phyloP scores from a whole-genome alignment of 2,888 invertebrate genomes.

The Scaptomyza tumidula region DNA sequence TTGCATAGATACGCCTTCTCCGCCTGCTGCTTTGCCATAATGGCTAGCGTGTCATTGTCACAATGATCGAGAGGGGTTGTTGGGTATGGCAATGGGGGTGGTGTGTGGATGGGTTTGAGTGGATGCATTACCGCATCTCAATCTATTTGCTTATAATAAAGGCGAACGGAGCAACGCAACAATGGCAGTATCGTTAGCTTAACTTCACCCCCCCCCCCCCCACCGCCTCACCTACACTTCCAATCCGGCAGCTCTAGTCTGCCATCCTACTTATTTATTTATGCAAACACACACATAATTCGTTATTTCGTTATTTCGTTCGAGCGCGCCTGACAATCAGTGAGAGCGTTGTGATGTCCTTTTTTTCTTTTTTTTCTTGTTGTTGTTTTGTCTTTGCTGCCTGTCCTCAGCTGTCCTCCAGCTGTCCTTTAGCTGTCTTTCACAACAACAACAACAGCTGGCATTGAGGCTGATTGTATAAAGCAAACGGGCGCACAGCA shows the following conservation, averaged over 20 bases:
- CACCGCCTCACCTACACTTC: background rate
- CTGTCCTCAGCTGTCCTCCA: background rate
- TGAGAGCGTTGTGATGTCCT: slow-evolving; percentile 42
- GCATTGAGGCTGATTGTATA: slow-evolving; percentile 66
- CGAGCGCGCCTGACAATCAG: slow-evolving; percentile 51
- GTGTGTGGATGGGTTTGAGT: background rate
- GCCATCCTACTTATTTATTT: slow-evolving; percentile 49
- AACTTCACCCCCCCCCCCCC: background rate
- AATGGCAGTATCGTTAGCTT: slow-evolving; percentile 30
- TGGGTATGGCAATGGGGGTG: too few species aligned
- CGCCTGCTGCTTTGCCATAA: slow-evolving; percentile 34
- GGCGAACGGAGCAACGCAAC: slow-evolving; percentile 57
- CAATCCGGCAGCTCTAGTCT: background rate
- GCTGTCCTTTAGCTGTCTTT: slow-evolving; percentile 3
- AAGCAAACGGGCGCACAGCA: slow-evolving; percentile 44
- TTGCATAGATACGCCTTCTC: slow-evolving; percentile 38
- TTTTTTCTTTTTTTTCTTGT: background rate
- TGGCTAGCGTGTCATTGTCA: slow-evolving; percentile 57
- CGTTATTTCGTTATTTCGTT: slow-evolving; percentile 54
- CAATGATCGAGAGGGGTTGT: slow-evolving; percentile 8
- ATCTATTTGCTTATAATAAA: slow-evolving; percentile 72
- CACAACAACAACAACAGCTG: background rate
- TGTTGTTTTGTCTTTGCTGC: background rate
- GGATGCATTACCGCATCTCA: slow-evolving; percentile 36
- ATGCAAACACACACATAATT: slow-evolving; percentile 49